Conservation (phyloP, 30 jellyfish, hydroid and myxozoan species). For the Turritopsis dohrnii region DNA sequence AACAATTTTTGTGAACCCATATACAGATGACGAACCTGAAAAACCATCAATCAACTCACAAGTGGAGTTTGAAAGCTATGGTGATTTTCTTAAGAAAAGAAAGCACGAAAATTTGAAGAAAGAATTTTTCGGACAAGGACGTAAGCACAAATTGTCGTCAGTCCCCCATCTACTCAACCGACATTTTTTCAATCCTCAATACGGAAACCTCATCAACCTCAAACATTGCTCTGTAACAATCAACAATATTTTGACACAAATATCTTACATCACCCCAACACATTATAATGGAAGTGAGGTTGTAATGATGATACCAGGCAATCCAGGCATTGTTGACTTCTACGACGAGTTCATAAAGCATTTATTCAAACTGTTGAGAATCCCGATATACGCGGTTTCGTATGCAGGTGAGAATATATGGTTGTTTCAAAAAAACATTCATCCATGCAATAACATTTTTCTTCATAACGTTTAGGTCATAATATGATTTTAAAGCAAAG, state of each 20-base stretch:
- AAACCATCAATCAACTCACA: neutral
- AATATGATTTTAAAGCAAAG: slow-evolving; percentile 40
- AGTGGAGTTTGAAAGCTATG: neutral
- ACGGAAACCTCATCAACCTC: too few species aligned
- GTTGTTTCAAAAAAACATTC: neutral
- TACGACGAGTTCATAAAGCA: slow-evolving; percentile 43
- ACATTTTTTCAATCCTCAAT: neutral
- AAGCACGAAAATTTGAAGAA: neutral
- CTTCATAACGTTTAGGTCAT: slow-evolving; percentile 35
- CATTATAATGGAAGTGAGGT: slow-evolving; percentile 9
- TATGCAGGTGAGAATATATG: slow-evolving; percentile 48
- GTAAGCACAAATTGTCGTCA: neutral
- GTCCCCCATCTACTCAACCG: neutral
- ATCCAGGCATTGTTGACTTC: slow-evolving; percentile 61
- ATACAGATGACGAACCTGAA: neutral
- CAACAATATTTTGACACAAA: slow-evolving; percentile 43
- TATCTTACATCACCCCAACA: slow-evolving; percentile 32
- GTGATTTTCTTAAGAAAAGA: neutral
- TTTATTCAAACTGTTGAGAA: slow-evolving; percentile 22
- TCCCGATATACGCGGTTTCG: slow-evolving; percentile 50
- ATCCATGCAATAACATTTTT: neutral
- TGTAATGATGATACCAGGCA: slow-evolving; percentile 61
- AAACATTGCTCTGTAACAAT: slow-evolving; percentile 25
- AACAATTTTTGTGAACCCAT: neutral
- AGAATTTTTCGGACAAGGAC: neutral